These are phyloP conservation scores for Ciconia boyciana DNA, from an alignment of 2,113 vertebrate species.

Conservation along the genomic window DNA sequence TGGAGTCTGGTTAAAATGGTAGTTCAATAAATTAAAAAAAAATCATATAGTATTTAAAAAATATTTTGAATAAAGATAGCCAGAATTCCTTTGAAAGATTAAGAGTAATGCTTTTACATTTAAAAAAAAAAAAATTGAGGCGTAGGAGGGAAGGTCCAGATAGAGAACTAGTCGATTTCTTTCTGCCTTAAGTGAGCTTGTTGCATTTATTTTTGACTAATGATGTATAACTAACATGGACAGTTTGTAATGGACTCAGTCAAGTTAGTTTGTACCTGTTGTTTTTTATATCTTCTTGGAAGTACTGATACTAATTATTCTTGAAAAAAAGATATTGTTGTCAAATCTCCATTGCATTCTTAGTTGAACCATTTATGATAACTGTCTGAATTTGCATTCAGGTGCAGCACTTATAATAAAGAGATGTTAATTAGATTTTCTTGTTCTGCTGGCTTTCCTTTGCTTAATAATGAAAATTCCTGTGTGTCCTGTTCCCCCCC, in stretches of 20 bases:
- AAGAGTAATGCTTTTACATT: neutral
- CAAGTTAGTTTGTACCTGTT: constrained; percentile 47
- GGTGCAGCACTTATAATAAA: constrained; percentile 30
- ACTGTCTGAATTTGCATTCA: constrained; percentile 45
- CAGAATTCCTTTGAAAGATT: neutral
- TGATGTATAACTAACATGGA: neutral
- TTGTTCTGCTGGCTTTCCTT: constrained; percentile 11
- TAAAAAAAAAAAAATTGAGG: neutral
- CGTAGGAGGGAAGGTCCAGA: neutral
- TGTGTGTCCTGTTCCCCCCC: constrained; percentile 42
- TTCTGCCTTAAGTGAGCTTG: neutral
- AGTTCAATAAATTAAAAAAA: neutral
- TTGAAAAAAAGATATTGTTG: constrained; percentile 48
- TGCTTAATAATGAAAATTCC: constrained; percentile 43
- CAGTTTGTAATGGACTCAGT: neutral
- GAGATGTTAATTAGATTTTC: constrained; percentile 41
- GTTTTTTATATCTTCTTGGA: constrained; percentile 38
- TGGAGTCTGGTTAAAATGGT: neutral
- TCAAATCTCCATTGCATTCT: constrained; percentile 44
- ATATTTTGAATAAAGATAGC: neutral
- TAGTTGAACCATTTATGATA: constrained; percentile 33
- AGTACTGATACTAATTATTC: constrained; percentile 42
- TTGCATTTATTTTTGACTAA: neutral
- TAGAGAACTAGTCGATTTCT: neutral
- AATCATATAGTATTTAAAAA: neutral